phyloP scores from a whole-genome alignment of 2,797 vertebrate species.

The Sebastes flavidus region DNA sequence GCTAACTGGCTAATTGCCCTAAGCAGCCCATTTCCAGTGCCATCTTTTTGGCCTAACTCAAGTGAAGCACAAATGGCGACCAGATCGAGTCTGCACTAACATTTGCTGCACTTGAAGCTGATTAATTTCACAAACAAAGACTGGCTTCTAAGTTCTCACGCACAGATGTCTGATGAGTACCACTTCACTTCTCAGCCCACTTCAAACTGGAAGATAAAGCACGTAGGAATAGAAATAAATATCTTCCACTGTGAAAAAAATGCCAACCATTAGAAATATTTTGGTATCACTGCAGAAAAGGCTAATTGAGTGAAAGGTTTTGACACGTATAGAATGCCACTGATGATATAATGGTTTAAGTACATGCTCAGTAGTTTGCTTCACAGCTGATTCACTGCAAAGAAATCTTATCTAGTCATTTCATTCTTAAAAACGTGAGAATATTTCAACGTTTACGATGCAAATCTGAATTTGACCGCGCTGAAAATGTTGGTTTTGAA shows the following conservation, averaged over 20 bases:
- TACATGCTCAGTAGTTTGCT: background rate
- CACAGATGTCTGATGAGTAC: slow-evolving; percentile 68
- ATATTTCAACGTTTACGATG: slow-evolving; percentile 7
- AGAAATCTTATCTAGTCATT: background rate
- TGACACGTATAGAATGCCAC: background rate
- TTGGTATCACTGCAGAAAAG: background rate
- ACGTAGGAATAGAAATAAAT: slow-evolving; percentile 39
- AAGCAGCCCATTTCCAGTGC: slow-evolving; percentile 59
- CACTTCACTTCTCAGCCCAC: slow-evolving; percentile 61
- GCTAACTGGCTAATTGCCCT: slow-evolving; percentile 78
- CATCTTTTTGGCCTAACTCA: slow-evolving; percentile 59
- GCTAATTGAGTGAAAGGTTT: slow-evolving; percentile 46
- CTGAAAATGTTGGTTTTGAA: background rate
- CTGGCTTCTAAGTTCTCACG: slow-evolving; percentile 43
- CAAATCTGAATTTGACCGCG: slow-evolving; percentile 5
- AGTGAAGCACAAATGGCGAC: slow-evolving; percentile 60
- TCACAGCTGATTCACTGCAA: background rate
- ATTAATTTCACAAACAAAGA: slow-evolving; percentile 73
- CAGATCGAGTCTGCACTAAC: slow-evolving; percentile 55
- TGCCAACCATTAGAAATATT: slow-evolving; percentile 5
- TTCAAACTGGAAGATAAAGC: slow-evolving; percentile 51
- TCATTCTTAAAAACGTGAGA: background rate
- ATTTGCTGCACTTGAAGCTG: slow-evolving; percentile 65
- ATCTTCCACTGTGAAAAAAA: slow-evolving; percentile 28
- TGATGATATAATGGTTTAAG: background rate